Conservation (phyloP, 2,797 vertebrate genomes). For the Poeciliopsis presidionis region DNA sequence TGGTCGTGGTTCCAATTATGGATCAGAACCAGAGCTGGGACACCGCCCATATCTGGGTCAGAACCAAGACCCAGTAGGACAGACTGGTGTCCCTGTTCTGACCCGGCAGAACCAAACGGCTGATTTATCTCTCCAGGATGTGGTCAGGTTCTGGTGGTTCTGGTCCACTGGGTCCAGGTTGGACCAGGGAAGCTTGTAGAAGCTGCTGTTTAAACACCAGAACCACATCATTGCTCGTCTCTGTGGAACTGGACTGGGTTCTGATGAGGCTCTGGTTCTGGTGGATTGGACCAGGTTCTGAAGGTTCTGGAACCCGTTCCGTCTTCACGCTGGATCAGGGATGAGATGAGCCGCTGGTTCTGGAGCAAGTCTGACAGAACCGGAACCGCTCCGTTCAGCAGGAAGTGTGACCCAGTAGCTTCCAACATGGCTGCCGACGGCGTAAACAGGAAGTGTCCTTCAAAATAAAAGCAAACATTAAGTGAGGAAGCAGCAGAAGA, state of each 20-base stretch:
- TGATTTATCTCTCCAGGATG: background rate
- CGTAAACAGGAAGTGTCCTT: no score
- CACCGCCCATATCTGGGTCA: background rate
- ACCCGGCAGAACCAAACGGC: background rate
- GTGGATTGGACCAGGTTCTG: background rate
- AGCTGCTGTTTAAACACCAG: background rate
- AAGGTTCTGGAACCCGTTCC: background rate
- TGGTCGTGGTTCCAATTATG: no score
- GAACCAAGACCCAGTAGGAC: background rate
- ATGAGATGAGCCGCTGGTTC: background rate
- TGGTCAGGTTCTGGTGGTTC: background rate
- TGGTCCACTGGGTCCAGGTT: background rate
- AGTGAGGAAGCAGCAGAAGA: no score
- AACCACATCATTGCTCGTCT: background rate
- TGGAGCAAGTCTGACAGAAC: background rate
- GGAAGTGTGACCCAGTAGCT: background rate
- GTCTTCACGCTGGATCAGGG: background rate
- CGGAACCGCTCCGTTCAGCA: background rate
- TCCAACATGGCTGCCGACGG: background rate
- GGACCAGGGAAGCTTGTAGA: background rate
- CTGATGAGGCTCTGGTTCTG: background rate
- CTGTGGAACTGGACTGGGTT: background rate
- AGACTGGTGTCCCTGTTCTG: no score
- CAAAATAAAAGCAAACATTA: no score
- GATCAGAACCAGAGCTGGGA: background rate